Base-by-base conservation (phyloP, 2,113 vertebrate genomes). In the Garra rufa region DNA sequence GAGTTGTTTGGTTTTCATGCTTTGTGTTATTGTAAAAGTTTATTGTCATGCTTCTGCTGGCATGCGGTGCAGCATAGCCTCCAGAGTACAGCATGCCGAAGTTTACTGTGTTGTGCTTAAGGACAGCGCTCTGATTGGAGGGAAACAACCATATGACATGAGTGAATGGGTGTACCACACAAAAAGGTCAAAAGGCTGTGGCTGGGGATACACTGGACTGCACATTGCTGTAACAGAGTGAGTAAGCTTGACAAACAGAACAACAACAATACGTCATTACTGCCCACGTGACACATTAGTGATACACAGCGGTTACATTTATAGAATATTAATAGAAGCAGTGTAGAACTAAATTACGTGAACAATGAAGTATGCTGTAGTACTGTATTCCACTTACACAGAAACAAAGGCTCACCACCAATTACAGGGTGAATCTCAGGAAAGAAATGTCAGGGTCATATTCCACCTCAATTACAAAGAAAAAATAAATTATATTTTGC, bases 21-120 rank as follows among this genome's bases (percentile, higher is more conserved):
- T 98, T 97, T 97, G 97, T 95, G 95, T 97, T 98, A 98, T 97
- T 96, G 96, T 97, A 97, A 96, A 98, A 96, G 96, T 97, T 98
- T 98, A 99, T 96, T 95, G 97, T 98, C 97, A 99, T 98, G 97
- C 96, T 97, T 96, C 96, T 95, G 95, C 94, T 94, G 93, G 95
- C 96, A 97, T 97, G 98, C 97, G 98, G 96, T 93, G 97, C 96
- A 95, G 96, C 94, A 95, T 98, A 95, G 93, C 96, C 96, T 98
- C 97, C 97, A 96, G 94, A 95, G 96, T 96, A 97, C 96, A 98
- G 97, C 97, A 98, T 98, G 97, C 97, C 97, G 96, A 99, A 97
- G 96, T 97, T 98, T 97, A 99, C 97, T 96, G 97, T 99, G 96
- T 98, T 97, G 98, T 98, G 98, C 97, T 99, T 99, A 97, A 98